Evolutionary conservation across 1,140 invertebrate genomes (phyloP).

Genomic region (Trichonephila inaurata): DNA sequence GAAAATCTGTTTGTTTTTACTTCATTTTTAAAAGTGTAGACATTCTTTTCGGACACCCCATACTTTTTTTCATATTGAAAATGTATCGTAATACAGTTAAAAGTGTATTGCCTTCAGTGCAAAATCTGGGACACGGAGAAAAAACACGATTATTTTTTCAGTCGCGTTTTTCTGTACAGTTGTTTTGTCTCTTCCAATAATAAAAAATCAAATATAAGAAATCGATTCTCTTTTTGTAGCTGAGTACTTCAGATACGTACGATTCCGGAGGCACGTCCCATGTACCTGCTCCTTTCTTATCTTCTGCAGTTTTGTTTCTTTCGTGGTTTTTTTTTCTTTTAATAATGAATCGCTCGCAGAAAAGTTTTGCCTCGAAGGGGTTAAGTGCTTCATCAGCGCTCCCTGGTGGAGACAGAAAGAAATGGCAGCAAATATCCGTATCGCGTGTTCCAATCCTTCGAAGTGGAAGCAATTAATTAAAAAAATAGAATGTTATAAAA

Average conservation of each 20-base stretch:
- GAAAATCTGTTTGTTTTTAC: too few relatives aligned
- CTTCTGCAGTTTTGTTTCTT: not conserved
- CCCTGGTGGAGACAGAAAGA: not conserved
- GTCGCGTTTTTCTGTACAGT: too few relatives aligned
- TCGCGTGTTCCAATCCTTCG: not conserved
- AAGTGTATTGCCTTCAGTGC: too few relatives aligned
- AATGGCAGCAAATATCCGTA: not conserved
- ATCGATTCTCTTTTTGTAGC: not conserved
- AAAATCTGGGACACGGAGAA: too few relatives aligned
- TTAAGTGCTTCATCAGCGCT: not conserved
- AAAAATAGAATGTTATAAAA: conserved; percentile 14
- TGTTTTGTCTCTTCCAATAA: not conserved
- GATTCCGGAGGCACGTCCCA: not conserved
- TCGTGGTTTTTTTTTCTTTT: too few relatives aligned
- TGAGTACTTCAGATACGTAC: not conserved
- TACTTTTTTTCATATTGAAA: too few relatives aligned
- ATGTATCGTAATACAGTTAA: too few relatives aligned
- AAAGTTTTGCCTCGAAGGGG: not conserved
- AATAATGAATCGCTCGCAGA: not conserved
- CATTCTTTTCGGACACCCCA: too few relatives aligned
- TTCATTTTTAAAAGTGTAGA: too few relatives aligned
- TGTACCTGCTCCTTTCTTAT: not conserved
- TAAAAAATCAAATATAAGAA: not conserved
- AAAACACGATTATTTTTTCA: too few relatives aligned
- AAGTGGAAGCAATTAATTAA: conserved; percentile 31